Base-by-base conservation (phyloP, 2,113 vertebrate genomes). In the Hypanus sabinus region DNA sequence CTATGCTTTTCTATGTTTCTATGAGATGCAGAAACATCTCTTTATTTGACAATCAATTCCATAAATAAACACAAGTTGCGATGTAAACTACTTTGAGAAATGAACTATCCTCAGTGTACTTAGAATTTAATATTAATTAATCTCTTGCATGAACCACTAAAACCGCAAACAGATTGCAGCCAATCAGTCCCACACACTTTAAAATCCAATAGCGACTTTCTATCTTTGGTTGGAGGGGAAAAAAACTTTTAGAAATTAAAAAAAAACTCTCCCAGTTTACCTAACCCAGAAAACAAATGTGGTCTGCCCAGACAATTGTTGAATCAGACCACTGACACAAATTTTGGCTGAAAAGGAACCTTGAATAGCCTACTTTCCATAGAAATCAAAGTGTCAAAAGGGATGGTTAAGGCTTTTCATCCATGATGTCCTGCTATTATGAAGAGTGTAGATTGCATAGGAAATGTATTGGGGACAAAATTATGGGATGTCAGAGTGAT, bases 51-150 rank as follows among this genome's bases (percentile, higher is more conserved):
- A 33, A 65, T 18, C 60, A 27, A 65, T 68, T 68, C 60, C 38
- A 62, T 65, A 65, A n/a, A 88, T 5, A 16, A 30, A 65, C 65
- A 88, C 30, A 30, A 33, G 60, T 65, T 27, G 1, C 65, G 85
- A 60, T 88, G 85, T 88, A 62, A 88, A n/a, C 83, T 20, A 60
- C 83, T 87, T 87, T 87, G 24, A 65, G 85, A 65, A 65, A 88
- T n/a, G 27, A 88, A 88, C 57, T 33, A 65, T 65, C 57, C 60
- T 88, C 85, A n/a, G 14, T 16, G 27, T 65, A 33, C 85, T 85
- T 85, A n/a, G 10, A 88, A 88, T 88, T 62, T 88, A 88, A 88
- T 4, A 65, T 88, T 30, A 88, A 65, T 88, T 65, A 88, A 88
- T 88, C 85, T 88, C 60, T 18, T 33, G 16, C 30, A n/a, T 62